Percentiles rank a stretch among this genome's conserved stretches.
Evolutionary conservation across 2,888 invertebrate species (phyloP).

Genomic region (Drosophila crucigera): DNA sequence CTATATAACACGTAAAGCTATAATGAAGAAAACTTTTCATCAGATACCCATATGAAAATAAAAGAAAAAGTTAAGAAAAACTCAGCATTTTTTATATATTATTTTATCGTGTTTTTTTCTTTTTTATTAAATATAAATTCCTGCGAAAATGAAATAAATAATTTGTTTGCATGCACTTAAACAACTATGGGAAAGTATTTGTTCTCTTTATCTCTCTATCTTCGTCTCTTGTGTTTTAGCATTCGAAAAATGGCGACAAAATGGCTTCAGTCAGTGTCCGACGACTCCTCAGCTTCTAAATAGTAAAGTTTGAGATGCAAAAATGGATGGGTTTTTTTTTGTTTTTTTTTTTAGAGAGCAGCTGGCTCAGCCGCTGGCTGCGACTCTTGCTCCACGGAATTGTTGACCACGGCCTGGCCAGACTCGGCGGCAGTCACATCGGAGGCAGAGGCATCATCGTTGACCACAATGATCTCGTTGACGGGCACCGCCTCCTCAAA

Average conservation of each 20-base stretch:
- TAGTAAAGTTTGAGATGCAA: slow-evolving; percentile 28
- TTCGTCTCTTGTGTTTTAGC: slow-evolving; percentile 12
- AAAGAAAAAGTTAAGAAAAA: slow-evolving; percentile 1
- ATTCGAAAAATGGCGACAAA: slow-evolving; percentile 66
- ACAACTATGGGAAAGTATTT: slow-evolving; percentile 61
- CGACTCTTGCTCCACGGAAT: slow-evolving; percentile 24
- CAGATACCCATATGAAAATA: no score
- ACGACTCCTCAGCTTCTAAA: slow-evolving; percentile 21
- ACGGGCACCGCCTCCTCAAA: slow-evolving; percentile 78
- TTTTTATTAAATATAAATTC: slow-evolving; percentile 64
- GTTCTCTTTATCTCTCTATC: slow-evolving; percentile 21
- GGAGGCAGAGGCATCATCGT: slow-evolving; percentile 75
- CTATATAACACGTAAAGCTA: no score
- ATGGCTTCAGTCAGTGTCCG: slow-evolving; percentile 74
- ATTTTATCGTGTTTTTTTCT: slow-evolving; percentile 9
- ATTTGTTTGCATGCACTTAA: slow-evolving; percentile 76
- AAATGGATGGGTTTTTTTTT: not conserved
- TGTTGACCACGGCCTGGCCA: slow-evolving; percentile 20
- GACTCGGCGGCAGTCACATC: slow-evolving; percentile 63
- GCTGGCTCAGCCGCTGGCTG: slow-evolving; percentile 24
- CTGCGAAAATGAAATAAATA: slow-evolving; percentile 79
- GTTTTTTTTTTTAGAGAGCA: slow-evolving; percentile 41
- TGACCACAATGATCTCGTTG: slow-evolving; percentile 82
- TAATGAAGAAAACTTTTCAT: no score
- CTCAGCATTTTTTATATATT: slow-evolving; percentile 4